Conservation (phyloP, 35 echinoderm and acorn worm genomes). For the Apostichopus californicus region DNA sequence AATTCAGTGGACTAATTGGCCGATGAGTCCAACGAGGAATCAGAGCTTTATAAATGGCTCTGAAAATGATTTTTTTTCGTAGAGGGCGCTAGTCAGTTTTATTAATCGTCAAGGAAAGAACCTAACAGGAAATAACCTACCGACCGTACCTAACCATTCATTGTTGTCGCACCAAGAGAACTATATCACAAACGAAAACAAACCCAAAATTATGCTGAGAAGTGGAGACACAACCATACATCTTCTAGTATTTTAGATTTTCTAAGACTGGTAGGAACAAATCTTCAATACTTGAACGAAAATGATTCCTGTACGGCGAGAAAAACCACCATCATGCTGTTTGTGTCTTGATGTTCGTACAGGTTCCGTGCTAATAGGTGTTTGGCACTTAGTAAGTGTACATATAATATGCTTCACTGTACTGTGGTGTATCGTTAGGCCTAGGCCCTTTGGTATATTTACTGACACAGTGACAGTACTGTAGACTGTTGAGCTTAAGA, state of each 20-base stretch:
- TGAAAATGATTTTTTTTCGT: too few relatives aligned
- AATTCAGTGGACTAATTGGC: too few relatives aligned
- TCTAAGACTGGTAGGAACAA: background rate
- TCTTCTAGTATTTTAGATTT: background rate
- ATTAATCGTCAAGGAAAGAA: background rate
- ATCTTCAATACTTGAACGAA: background rate
- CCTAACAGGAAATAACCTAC: background rate
- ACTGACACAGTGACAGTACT: too few relatives aligned
- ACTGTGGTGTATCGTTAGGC: too few relatives aligned
- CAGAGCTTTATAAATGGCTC: too few relatives aligned
- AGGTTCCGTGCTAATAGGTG: constrained; percentile 42
- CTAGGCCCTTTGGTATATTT: too few relatives aligned
- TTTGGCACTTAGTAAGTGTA: constrained; percentile 42
- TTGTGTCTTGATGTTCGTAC: constrained; percentile 59
- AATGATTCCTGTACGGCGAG: constrained; percentile 26
- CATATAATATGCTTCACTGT: background rate
- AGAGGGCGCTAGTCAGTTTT: background rate
- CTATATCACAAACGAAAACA: background rate
- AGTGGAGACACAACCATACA: background rate
- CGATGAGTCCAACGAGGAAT: too few relatives aligned
- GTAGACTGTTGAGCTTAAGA: too few relatives aligned
- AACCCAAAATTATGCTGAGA: background rate
- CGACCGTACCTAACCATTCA: too few relatives aligned
- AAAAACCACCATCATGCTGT: constrained; percentile 47
- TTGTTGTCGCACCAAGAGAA: background rate